Evolutionary conservation across 2,113 vertebrate species (phyloP), one percentile per base, ranked within the genome.

Genomic region (Sus scrofa): DNA sequence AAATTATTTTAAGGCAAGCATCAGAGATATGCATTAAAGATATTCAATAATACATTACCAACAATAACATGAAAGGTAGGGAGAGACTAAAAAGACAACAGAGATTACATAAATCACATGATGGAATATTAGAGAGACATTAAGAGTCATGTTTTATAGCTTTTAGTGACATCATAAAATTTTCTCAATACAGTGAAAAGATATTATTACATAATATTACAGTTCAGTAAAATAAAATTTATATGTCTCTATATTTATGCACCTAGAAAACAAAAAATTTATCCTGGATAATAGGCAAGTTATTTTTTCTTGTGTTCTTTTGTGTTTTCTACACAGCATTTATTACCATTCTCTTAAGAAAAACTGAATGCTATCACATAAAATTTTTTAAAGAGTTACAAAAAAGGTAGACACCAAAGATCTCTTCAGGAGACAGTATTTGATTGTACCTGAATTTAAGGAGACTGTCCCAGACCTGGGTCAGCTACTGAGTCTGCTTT

Each of bases 141-240:
- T 65, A 81, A 54, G 32, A 86, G 12, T 68, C 50, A 74, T 78
- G 20, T 86, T 82, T 93, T 91, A 67, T 6, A 82, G 52, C 15
- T 93, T 52, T 37, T 91, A 77, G 83, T 73, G 37, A 70, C 60
- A 62, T 83, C 54, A 11, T 52, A 62, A 86, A 75, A 3, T 86
- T 83, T 92, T 86, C 22, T 84, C 70, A 74, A 93, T 71, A 74
- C 6, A 50, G 24, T 86, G 10, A 68, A 92, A 70, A 65, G 12
- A 4, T 24, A n/a, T 13, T 27, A 63, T 50, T 83, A 74, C 16
- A 62, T 24, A 62, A 92, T 85, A 81, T 56, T 75, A 37, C 13
- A 79, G 60, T 65, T 71, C 10, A 2, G 54, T 71, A 85, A 96
- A 96, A 94, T 52, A 91, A 94, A 44, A 82, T n/a, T 74, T 34